Evolutionary conservation across 2,113 vertebrate genomes (phyloP).

Genomic region (Corynorhinus townsendii): DNA sequence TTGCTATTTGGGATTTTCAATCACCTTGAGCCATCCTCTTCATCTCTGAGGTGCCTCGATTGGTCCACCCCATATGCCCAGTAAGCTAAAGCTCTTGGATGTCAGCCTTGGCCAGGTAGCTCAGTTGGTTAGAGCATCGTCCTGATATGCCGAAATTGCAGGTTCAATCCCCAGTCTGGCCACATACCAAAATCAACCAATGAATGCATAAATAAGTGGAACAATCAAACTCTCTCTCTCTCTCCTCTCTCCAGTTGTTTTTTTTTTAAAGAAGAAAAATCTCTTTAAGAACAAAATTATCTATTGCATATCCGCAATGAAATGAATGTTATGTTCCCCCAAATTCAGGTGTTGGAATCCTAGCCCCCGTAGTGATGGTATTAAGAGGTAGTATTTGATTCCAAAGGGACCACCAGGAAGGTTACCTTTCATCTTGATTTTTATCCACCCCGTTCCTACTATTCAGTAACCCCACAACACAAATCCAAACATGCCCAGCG

Average conservation of each 20-base stretch:
- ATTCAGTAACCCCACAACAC: background rate
- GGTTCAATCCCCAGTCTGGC: background rate
- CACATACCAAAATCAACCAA: background rate
- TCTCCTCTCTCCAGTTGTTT: too few species aligned
- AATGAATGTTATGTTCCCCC: background rate
- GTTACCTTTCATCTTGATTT: background rate
- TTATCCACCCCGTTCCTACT: background rate
- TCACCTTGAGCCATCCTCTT: background rate
- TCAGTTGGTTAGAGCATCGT: background rate
- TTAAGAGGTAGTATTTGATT: background rate
- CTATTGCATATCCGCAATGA: rapidly evolving
- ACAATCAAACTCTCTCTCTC: background rate
- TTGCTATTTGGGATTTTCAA: background rate
- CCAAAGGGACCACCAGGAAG: background rate
- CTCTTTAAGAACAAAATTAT: background rate
- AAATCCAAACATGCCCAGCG: too few species aligned
- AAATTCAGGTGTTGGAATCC: background rate
- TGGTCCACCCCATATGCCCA: background rate
- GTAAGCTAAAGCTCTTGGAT: background rate
- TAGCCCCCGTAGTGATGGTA: background rate
- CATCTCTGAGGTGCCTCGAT: background rate
- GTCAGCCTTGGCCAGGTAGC: background rate
- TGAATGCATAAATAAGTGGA: background rate
- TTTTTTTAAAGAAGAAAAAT: background rate
- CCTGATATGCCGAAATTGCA: background rate